These are phyloP conservation scores for Phlogophora meticulosa DNA, from an alignment of 2,888 invertebrate genomes.

Conservation along the genomic window DNA sequence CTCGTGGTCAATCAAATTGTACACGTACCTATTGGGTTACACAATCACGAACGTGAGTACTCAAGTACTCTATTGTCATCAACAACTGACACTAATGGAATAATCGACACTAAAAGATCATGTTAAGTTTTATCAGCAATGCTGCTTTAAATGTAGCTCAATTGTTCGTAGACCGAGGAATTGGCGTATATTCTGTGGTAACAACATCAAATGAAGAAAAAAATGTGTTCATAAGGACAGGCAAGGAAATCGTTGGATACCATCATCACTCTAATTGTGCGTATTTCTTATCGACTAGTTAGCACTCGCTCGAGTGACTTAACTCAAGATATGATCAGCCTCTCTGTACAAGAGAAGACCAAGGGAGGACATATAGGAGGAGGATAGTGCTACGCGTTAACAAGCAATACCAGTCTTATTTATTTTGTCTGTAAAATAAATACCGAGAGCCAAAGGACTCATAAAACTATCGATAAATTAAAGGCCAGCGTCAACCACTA, in stretches of 20 bases:
- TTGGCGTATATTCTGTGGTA: neutral
- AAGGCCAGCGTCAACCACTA: constrained; percentile 71
- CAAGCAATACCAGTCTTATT: too few relatives aligned
- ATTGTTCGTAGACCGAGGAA: too few relatives aligned
- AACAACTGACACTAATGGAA: constrained; percentile 10
- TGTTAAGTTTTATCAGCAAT: neutral
- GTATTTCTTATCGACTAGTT: too few relatives aligned
- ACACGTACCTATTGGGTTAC: constrained; percentile 33
- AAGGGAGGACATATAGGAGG: too few relatives aligned
- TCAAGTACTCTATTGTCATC: constrained; percentile 21
- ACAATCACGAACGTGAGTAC: constrained; percentile 13
- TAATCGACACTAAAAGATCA: neutral
- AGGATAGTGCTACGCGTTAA: too few relatives aligned
- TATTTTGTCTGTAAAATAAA: neutral
- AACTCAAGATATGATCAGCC: too few relatives aligned
- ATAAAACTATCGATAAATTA: constrained; percentile 69
- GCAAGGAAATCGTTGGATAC: neutral
- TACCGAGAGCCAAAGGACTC: neutral
- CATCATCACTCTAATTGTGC: too few relatives aligned
- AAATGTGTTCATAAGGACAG: rapidly evolving
- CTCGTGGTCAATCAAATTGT: constrained; percentile 37
- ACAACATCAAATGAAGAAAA: neutral
- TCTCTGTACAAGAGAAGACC: neutral
- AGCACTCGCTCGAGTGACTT: too few relatives aligned
- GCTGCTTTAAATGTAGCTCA: neutral